Conservation (phyloP, 1,140 invertebrate species). For the Chrysoperla carnea region DNA sequence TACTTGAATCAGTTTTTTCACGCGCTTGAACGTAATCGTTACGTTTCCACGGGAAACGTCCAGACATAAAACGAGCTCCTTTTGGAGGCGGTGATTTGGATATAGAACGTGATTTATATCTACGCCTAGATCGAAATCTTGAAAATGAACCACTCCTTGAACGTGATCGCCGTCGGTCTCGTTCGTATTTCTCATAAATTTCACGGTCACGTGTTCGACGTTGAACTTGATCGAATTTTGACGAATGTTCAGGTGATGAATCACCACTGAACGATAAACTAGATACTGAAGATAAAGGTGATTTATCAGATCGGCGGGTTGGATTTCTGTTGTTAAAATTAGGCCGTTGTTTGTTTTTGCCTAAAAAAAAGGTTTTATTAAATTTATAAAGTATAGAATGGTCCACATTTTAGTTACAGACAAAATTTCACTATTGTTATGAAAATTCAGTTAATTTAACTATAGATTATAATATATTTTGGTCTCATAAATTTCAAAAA, state of each 20-base stretch:
- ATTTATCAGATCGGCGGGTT: neutral
- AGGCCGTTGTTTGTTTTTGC: too few species aligned
- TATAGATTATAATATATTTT: too few species aligned
- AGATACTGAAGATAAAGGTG: constrained; percentile 23
- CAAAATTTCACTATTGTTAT: too few species aligned
- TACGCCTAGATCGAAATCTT: neutral
- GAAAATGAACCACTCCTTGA: neutral
- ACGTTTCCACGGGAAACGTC: constrained; percentile 13
- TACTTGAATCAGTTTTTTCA: too few species aligned
- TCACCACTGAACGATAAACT: constrained; percentile 26
- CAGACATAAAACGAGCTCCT: neutral
- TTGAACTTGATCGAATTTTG: constrained; percentile 13
- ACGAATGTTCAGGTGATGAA: constrained; percentile 16
- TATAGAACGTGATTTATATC: neutral
- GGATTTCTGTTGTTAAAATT: neutral
- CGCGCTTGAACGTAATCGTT: constrained; percentile 8
- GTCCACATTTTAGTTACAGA: too few species aligned
- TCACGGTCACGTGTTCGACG: neutral
- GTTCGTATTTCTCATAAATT: too few species aligned
- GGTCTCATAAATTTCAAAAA: too few species aligned
- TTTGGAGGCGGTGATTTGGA: constrained; percentile 1
- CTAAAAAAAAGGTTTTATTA: too few species aligned
- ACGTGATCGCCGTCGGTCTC: neutral
- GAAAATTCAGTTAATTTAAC: too few species aligned
- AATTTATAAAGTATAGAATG: too few species aligned